Conservation (phyloP, 2,888 invertebrate genomes). For the Ellobium chinense region DNA sequence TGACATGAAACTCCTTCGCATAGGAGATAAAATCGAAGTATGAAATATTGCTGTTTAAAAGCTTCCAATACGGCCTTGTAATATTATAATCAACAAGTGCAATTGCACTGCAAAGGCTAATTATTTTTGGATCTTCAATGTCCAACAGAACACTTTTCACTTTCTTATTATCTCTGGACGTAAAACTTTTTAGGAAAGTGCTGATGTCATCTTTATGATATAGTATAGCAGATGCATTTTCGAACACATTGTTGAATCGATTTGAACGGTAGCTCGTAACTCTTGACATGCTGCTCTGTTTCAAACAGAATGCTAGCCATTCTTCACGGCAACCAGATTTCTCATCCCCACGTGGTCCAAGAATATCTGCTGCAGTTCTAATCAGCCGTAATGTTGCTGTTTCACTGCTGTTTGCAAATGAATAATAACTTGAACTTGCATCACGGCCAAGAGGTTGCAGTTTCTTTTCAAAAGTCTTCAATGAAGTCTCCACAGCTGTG, state of each 20-base stretch:
- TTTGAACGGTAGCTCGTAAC: slow-evolving; percentile 12
- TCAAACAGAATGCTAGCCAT: slow-evolving; percentile 18
- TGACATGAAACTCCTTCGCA: neutral
- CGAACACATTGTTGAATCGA: slow-evolving; percentile 20
- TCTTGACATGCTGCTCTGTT: neutral
- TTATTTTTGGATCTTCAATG: neutral
- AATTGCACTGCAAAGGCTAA: neutral
- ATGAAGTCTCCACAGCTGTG: too few relatives aligned
- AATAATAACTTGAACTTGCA: too few relatives aligned
- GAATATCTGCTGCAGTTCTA: slow-evolving; percentile 11
- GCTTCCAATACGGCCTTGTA: slow-evolving; percentile 16
- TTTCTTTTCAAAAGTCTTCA: too few relatives aligned
- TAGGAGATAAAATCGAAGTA: neutral
- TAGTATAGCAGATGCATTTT: slow-evolving; percentile 9
- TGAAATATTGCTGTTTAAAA: neutral
- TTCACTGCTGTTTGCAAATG: neutral
- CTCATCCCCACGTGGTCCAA: slow-evolving; percentile 38
- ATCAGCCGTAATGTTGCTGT: slow-evolving; percentile 12
- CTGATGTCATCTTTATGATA: neutral
- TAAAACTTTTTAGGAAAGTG: neutral
- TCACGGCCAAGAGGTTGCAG: too few relatives aligned
- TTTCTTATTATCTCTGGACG: neutral
- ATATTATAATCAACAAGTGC: neutral
- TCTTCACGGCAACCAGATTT: slow-evolving; percentile 22
- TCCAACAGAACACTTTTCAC: slow-evolving; percentile 3